Base-by-base conservation (phyloP, 2,888 invertebrate species). In the Amphipoea lucens region DNA sequence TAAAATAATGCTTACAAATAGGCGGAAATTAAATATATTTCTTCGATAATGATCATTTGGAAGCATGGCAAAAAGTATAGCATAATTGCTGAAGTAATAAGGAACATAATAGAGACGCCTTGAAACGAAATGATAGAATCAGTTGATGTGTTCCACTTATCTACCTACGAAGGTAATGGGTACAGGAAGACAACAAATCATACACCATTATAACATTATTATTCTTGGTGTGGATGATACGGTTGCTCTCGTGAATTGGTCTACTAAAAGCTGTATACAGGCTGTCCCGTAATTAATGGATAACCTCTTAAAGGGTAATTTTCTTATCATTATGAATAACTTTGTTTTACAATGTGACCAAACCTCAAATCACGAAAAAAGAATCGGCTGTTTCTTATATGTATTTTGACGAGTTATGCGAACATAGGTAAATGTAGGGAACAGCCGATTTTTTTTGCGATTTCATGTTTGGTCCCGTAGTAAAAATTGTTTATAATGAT, bases 101-200 rank as follows among this genome's bases (percentile, higher is more conserved):
- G 60, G 72, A 79, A 79, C 79, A 29, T 9, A 23, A 4, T 4
- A 40, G n/a, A 54, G 62, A 54, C 1, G 17, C 62, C 54, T 57
- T 74, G 80, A 74, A 68, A 65, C 14, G 12, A n/a, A 23, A 69
- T 42, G 68, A 63, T 81, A 48, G 14, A 62, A 80, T 74, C 68
- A 62, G 67, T 74, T 68, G 11, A 57, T 54, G 29, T 48, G 48
- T n/a, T 48, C 23, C 40, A 54, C 45, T 23, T 14, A 23, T 7
- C 45, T 17, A 40, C 14, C 45, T 66, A 48, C 29, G 29, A 2
- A 54, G 23, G 23, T 36, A 29, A 23, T 74, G 11, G n/a, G 45
- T 45, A 45, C 1, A 70, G 14, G 57, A 78, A 79, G 70, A 66
- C 54, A 23, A 65, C 23, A 36, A 62, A 67, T 60, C 29, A 40